Evolutionary conservation across 2,113 vertebrate species (phyloP).

Genomic region (Gallinago jamesoni): DNA sequence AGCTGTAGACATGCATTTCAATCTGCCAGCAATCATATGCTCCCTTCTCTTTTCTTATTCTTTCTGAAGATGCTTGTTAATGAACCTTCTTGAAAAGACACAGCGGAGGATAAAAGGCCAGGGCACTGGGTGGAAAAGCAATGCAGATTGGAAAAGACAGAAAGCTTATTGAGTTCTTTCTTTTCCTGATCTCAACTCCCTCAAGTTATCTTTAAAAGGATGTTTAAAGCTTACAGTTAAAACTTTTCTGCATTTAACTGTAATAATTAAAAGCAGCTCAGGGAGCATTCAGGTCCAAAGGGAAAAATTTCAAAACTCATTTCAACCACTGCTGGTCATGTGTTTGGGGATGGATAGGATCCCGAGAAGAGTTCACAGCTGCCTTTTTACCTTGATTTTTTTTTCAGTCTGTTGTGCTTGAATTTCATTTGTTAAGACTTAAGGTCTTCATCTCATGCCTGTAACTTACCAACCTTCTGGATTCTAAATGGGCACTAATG

Average conservation of each 20-base stretch:
- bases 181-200: constrained; percentile 41
- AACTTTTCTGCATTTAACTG: constrained; percentile 41
- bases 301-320: not conserved
- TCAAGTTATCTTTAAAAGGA: constrained; percentile 25
- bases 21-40: not conserved
- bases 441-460: not conserved
- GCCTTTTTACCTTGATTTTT: not conserved
- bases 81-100: constrained; percentile 10
- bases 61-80: constrained; percentile 48
- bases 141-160: constrained; percentile 6
- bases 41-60: constrained; percentile 40
- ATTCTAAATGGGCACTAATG: not conserved
- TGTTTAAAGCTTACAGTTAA: constrained; percentile 36
- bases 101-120: constrained; percentile 9
- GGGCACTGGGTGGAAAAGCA: constrained; percentile 11
- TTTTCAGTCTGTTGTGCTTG: not conserved
- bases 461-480: not conserved
- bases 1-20: not conserved
- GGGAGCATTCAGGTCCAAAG: not conserved
- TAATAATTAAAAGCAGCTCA: constrained; percentile 42
- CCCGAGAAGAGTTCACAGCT: not conserved
- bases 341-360: not conserved
- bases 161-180: constrained; percentile 41
- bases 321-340: not conserved
- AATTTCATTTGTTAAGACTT: not conserved